Evolutionary conservation across 2,888 invertebrate genomes (phyloP).

Genomic region (Andrena praecox): DNA sequence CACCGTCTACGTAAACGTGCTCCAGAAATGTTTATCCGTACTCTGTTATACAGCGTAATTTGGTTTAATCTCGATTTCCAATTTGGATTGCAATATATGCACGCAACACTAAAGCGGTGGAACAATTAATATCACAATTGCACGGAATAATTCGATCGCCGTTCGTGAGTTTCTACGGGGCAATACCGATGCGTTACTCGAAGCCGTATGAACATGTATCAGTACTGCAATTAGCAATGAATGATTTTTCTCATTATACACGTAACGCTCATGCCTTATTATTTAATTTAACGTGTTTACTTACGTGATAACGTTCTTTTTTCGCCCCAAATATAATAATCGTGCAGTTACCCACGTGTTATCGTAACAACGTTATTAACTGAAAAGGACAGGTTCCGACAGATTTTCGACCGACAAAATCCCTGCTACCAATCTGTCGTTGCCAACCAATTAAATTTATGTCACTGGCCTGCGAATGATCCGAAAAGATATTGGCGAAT

Average conservation of each 20-base stretch:
- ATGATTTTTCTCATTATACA: conserved; percentile 2
- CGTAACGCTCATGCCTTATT: background rate
- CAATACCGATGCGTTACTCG: background rate
- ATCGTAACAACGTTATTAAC: conserved; percentile 75
- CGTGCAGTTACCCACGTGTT: conserved; percentile 81
- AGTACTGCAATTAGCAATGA: conserved; percentile 1
- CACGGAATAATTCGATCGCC: background rate
- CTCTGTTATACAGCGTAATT: background rate
- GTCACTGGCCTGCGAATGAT: background rate
- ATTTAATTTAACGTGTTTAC: conserved; percentile 45
- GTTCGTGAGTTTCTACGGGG: background rate
- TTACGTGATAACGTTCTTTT: conserved; percentile 74
- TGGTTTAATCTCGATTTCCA: background rate
- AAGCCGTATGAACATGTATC: background rate
- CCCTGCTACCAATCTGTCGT: conserved; percentile 27
- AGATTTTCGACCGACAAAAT: conserved; percentile 42
- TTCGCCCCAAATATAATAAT: conserved; percentile 78
- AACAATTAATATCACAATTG: background rate
- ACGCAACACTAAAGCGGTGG: background rate
- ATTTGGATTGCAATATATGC: background rate
- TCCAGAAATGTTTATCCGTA: background rate
- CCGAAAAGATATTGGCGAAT: conserved; percentile 2
- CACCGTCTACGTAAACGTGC: background rate
- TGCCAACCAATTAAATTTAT: conserved; percentile 41
- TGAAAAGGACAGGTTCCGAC: conserved; percentile 74